Evolutionary conservation across 2,888 invertebrate genomes (phyloP), one percentile per base, ranked within the genome.

Genomic region (Rhyacophila evoluta): DNA sequence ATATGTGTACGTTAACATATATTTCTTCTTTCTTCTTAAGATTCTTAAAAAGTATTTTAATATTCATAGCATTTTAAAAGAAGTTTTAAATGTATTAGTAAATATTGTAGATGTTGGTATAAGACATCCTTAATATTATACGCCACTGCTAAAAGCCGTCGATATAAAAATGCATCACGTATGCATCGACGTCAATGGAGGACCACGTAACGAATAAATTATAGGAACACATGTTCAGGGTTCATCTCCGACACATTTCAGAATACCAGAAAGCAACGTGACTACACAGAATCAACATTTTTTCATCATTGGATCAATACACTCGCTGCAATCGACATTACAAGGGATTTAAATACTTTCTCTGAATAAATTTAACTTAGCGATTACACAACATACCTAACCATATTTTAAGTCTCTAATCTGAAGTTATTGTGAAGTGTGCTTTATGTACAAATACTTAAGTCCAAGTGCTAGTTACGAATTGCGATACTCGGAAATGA

Each of bases 191-290:
- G 19, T 55, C 55, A 55, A 55, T 55, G 55, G 55, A 41, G 39
- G 39, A 39, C 74, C 74, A 41, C 41, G 74, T 38, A 19, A 27
- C 25, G 74, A 39, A 74, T 74, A 74, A 74, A 74, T 74, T 74
- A 74, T 41, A 41, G 41, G 39, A 41, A 74, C 74, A 74, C 74
- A 74, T 74, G 74, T 74, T 33, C 69, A 69, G 33, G 41, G 55
- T 55, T 55, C 55, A 55, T 55, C 55, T 55, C 19, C 55, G 55
- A 55, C 55, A 55, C 55, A 55, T 55, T 55, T 55, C 25, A 19
- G 55, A 55, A 55, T 55, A 55, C 55, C 55, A 55, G 25, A 55
- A 55, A 55, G 55, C 55, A 55, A 55, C 25, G 19, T 55, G 55
- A 55, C 55, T 55, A 55, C 55, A 55, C 55, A 55, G 10, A 55